Percentiles rank a stretch among this genome's conserved stretches.
Conservation (phyloP, 2,797 vertebrate species). For the Cyclura pinguis region DNA sequence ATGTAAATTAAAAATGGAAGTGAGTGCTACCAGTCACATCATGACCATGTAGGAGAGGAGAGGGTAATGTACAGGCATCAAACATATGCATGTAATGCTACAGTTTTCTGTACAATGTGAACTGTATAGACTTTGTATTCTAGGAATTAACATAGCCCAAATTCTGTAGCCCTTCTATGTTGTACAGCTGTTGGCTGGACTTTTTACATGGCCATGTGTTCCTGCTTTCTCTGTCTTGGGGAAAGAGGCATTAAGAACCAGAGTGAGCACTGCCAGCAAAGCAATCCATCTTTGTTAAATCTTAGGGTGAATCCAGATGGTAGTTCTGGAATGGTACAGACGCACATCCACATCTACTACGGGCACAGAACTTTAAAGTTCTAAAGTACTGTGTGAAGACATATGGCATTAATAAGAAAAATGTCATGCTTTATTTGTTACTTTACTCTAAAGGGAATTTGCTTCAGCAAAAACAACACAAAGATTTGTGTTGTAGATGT, state of each 20-base stretch:
- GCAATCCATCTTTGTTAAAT: neutral
- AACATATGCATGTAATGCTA: too few relatives aligned
- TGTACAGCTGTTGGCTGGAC: neutral
- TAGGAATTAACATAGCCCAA: neutral
- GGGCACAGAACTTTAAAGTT: neutral
- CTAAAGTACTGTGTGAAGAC: neutral
- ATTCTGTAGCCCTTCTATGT: neutral
- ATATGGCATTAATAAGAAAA: neutral
- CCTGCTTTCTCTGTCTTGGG: neutral
- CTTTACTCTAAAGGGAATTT: conserved; percentile 42
- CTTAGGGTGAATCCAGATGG: neutral
- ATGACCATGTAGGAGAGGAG: neutral
- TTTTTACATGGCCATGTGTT: neutral
- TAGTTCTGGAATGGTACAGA: neutral
- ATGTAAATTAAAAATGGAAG: neutral
- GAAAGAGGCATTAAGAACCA: neutral
- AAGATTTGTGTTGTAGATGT: conserved; percentile 35
- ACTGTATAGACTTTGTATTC: neutral
- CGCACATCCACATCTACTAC: neutral
- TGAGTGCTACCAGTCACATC: neutral
- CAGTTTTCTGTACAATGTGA: neutral
- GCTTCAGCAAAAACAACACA: conserved; percentile 43
- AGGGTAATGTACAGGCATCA: neutral
- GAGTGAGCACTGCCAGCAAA: neutral
- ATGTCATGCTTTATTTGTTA: conserved; percentile 60